phyloP scores from a whole-genome alignment of 2,888 invertebrate species.

The Lasioglossum calceatum region DNA sequence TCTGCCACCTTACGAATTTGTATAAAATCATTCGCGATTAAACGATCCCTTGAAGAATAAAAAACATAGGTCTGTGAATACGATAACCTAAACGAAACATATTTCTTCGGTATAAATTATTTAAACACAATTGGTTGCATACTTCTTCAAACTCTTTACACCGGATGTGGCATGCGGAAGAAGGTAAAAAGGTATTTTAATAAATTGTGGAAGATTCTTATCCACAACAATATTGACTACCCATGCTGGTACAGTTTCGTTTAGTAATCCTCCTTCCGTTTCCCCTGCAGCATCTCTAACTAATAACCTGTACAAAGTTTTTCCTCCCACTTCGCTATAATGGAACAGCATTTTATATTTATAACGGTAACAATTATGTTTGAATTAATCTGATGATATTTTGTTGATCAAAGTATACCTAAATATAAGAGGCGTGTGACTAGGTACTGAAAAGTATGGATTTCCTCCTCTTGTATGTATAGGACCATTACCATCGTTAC shows the following conservation, averaged over 20 bases:
- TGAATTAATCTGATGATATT: not conserved
- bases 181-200: constrained; percentile 98
- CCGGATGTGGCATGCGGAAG: constrained; percentile 94
- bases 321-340: constrained; percentile 95
- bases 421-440: constrained; percentile 98
- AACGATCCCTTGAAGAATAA: constrained; percentile 90
- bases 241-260: constrained; percentile 98
- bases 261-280: constrained; percentile 95
- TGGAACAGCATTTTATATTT: constrained; percentile 16
- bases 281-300: constrained; percentile 98
- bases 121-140: constrained; percentile 64
- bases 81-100: not conserved
- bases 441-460: constrained; percentile 94
- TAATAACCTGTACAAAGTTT: constrained; percentile 94
- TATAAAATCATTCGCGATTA: constrained; percentile 99
- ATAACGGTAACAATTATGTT: not conserved
- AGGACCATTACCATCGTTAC: constrained; percentile 83
- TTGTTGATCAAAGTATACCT: constrained; percentile 86
- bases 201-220: constrained; percentile 97
- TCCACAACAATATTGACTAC: constrained; percentile 97
- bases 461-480: constrained; percentile 84
- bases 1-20: constrained; percentile 99
- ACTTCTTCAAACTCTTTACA: constrained; percentile 89
- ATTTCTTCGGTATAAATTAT: not conserved
- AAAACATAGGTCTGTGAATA: constrained; percentile 2